phyloP scores from a whole-genome alignment of 2,888 invertebrate genomes.

The Seira musarum region DNA sequence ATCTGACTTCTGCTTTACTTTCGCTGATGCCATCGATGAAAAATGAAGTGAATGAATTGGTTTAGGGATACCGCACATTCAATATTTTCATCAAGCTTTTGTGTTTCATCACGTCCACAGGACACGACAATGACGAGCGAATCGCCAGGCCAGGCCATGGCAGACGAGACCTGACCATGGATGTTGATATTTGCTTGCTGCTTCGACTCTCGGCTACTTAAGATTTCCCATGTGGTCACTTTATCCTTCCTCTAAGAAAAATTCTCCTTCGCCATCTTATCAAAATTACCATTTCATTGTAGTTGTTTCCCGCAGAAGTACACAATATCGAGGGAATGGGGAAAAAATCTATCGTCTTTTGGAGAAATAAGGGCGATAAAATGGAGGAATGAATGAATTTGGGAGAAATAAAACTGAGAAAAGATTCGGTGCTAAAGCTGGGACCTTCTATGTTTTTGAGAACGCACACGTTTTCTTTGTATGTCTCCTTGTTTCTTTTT shows the following conservation, averaged over 20 bases:
- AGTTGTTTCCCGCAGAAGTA: neutral
- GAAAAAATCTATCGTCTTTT: neutral
- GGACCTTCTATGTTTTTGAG: neutral
- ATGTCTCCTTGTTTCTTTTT: slow-evolving; percentile 23
- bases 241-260: slow-evolving; percentile 27
- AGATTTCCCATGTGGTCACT: slow-evolving; percentile 56
- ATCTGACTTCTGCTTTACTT: neutral
- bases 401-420: neutral
- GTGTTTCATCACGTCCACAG: slow-evolving; percentile 1
- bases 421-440: neutral
- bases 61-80: neutral
- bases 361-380: slow-evolving; percentile 19
- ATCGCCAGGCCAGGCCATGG: neutral
- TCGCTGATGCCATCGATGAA: neutral
- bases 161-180: too few species aligned
- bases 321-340: neutral
- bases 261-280: slow-evolving; percentile 2
- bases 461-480: neutral
- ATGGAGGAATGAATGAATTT: slow-evolving; percentile 25
- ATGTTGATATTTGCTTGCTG: neutral
- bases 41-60: neutral
- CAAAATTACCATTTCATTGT: slow-evolving; percentile 17
- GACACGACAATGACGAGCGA: slow-evolving; percentile 14
- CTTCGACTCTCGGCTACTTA: slow-evolving; percentile 42
- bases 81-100: slow-evolving; percentile 4